Conservation (phyloP, 1,140 invertebrate species). For the Meloidogyne chitwoodi region DNA sequence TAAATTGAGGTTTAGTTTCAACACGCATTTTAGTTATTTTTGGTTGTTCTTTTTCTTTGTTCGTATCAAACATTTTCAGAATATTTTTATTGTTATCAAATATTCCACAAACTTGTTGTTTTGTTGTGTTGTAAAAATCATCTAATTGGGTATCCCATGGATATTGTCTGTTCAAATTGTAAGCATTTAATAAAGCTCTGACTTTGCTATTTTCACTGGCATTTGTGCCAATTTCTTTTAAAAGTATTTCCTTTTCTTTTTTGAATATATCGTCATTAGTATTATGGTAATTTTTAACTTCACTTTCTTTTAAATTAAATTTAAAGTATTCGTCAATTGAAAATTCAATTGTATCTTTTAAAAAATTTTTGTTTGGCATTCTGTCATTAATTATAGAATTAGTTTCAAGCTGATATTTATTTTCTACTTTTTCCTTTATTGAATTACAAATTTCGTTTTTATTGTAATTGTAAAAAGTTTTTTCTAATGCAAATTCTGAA, state of each 20-base stretch:
- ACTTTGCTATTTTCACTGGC: neutral
- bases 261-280: neutral
- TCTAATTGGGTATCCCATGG: neutral
- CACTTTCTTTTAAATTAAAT: neutral
- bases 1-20: no score
- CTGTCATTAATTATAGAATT: neutral
- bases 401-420: neutral
- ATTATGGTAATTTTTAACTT: neutral
- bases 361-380: neutral
- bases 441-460: neutral
- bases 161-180: neutral
- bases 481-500: neutral
- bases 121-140: neutral
- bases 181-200: neutral
- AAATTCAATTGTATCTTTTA: neutral
- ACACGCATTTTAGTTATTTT: no score
- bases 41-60: neutral
- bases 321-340: neutral
- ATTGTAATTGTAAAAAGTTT: constrained; percentile 1
- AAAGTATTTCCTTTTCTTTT: neutral
- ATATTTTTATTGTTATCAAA: neutral
- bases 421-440: neutral
- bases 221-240: neutral
- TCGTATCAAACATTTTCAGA: neutral
- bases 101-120: neutral